Evolutionary conservation across 2,113 vertebrate genomes (phyloP).

Genomic region (Urocitellus parryii): DNA sequence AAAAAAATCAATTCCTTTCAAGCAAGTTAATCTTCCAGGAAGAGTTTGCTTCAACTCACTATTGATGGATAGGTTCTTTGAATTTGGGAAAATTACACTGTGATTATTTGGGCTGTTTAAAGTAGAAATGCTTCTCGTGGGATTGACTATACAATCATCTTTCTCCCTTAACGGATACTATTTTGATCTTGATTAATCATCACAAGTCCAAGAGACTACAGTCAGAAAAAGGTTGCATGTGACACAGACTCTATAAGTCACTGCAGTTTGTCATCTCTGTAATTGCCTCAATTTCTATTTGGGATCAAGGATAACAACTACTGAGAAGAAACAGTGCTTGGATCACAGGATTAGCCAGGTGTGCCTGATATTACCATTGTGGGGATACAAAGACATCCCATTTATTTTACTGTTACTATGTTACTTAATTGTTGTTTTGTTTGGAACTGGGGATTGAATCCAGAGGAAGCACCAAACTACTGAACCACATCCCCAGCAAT

Average conservation of each 20-base stretch:
- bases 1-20: conserved; percentile 64
- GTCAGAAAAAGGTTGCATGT: conserved; percentile 2
- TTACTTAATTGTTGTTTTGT: too few relatives aligned
- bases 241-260: background rate
- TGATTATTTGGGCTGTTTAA: conserved; percentile 63
- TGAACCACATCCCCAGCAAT: too few relatives aligned
- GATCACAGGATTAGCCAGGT: background rate
- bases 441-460: too few relatives aligned
- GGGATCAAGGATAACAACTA: background rate
- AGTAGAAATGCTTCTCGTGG: conserved; percentile 17
- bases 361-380: background rate
- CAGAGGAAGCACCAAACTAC: too few relatives aligned
- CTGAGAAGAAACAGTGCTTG: conserved; percentile 13
- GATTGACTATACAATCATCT: background rate
- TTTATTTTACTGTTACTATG: background rate
- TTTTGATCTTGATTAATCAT: conserved; percentile 62
- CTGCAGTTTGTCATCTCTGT: conserved; percentile 4
- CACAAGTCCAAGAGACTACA: background rate
- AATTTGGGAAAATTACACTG: conserved; percentile 39
- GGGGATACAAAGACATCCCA: background rate
- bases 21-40: conserved; percentile 44
- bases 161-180: background rate
- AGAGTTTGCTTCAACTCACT: conserved; percentile 34
- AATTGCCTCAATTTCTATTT: background rate
- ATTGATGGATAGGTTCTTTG: conserved; percentile 17